These are phyloP conservation scores for Morone chrysops DNA, from an alignment of 2,113 vertebrate genomes.

Conservation along the genomic window DNA sequence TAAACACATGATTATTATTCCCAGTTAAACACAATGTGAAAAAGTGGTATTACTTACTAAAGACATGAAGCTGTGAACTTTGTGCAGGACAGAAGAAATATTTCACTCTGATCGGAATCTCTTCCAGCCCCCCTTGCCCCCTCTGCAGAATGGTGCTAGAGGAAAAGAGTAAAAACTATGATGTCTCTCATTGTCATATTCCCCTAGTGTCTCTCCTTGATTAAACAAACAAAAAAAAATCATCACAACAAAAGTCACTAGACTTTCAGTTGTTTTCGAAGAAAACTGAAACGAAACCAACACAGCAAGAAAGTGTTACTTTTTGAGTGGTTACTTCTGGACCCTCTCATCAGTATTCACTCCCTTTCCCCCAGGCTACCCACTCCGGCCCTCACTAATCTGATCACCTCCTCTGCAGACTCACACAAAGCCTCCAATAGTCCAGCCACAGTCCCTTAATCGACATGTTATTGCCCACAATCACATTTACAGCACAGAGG, in stretches of 20 bases:
- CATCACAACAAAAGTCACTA: background rate
- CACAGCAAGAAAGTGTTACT: conserved; percentile 47
- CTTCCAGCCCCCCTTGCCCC: background rate
- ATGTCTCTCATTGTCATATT: background rate
- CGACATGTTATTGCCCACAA: conserved; percentile 95
- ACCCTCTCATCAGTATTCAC: conserved; percentile 83
- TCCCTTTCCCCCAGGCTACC: conserved; percentile 81
- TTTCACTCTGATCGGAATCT: conserved; percentile 5
- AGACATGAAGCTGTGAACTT: too few species aligned
- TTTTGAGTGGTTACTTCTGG: conserved; percentile 46
- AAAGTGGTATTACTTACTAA: background rate
- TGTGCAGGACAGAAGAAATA: background rate
- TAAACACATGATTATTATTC: background rate
- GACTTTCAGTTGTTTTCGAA: background rate
- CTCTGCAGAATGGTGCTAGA: background rate
- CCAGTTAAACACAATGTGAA: background rate
- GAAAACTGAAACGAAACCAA: conserved; percentile 29
- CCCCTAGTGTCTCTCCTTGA: too few species aligned
- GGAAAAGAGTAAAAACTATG: background rate
- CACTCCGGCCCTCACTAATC: conserved; percentile 73
- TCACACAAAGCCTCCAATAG: conserved; percentile 74
- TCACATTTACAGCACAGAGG: conserved; percentile 93
- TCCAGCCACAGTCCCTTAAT: conserved; percentile 86
- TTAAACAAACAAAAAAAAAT: background rate
- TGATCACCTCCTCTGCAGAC: conserved; percentile 74